Percentiles rank a stretch among this genome's conserved stretches.
phyloP scores from a whole-genome alignment of 2,888 invertebrate genomes.

The Mycalesis mineus region DNA sequence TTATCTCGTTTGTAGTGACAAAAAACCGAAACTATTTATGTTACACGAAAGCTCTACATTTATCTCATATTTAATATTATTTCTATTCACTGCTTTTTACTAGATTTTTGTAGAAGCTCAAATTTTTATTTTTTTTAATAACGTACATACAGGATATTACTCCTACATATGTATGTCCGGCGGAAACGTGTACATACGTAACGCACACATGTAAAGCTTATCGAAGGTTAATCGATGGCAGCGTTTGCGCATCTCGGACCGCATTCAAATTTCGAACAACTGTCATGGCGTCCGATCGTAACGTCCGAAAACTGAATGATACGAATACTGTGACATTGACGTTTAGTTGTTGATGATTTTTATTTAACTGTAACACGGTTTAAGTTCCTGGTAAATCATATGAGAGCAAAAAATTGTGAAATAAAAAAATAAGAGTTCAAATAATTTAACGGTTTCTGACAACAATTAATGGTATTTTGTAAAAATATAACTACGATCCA shows the following conservation, averaged over 20 bases:
- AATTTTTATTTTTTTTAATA: not conserved
- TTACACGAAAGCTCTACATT: too few relatives aligned
- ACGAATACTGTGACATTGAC: constrained; percentile 56
- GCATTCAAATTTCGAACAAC: constrained; percentile 74
- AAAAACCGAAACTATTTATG: too few relatives aligned
- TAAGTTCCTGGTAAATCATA: not conserved
- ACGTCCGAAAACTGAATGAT: constrained; percentile 52
- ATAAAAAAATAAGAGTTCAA: too few relatives aligned
- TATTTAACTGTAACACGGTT: constrained; percentile 17
- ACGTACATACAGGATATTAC: constrained; percentile 44
- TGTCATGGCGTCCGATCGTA: constrained; percentile 62
- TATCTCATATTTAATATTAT: too few relatives aligned
- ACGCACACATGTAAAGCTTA: constrained; percentile 54
- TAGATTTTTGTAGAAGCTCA: not conserved
- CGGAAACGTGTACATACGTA: constrained; percentile 55
- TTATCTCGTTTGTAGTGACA: too few relatives aligned
- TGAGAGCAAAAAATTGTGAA: not conserved
- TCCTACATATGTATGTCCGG: constrained; percentile 44
- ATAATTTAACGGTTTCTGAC: too few relatives aligned
- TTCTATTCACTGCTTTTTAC: too few relatives aligned
- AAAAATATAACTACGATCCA: too few relatives aligned
- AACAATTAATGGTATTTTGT: too few relatives aligned
- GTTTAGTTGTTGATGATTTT: constrained; percentile 52
- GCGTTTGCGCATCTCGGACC: constrained; percentile 68
- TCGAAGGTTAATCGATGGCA: constrained; percentile 61